These are phyloP conservation scores for Buteo buteo DNA, from an alignment of 2,113 vertebrate species.

Conservation along the genomic window DNA sequence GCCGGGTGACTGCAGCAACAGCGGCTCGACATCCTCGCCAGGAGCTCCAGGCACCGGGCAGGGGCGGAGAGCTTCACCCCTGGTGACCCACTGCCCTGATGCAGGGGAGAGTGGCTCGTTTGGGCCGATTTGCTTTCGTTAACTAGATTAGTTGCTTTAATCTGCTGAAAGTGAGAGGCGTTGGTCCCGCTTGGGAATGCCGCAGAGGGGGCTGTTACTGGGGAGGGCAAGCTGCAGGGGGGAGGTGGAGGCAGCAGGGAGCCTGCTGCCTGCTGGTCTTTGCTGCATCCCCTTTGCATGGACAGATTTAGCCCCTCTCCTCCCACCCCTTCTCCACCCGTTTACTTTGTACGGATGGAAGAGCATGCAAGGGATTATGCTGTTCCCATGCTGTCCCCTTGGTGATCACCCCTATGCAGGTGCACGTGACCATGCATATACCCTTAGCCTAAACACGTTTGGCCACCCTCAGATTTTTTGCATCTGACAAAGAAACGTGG, in stretches of 20 bases:
- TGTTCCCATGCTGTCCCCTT: background rate
- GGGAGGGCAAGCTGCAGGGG: background rate
- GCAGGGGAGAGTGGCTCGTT: background rate
- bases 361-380: fast-evolving
- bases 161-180: conserved; percentile 6
- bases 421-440: fast-evolving
- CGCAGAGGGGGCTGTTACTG: background rate
- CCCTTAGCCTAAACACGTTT: background rate
- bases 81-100: fast-evolving
- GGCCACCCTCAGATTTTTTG: background rate
- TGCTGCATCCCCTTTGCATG: background rate
- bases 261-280: background rate
- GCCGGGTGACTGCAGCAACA: background rate
- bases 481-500: background rate
- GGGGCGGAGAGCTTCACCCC: background rate
- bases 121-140: background rate
- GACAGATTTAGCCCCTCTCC: background rate
- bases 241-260: background rate
- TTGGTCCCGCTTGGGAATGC: background rate
- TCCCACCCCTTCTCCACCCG: background rate
- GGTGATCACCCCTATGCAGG: background rate
- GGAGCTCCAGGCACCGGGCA: background rate
- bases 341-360: background rate
- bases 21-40: fast-evolving
- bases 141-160: conserved; percentile 10